Conservation (phyloP, 2,797 vertebrate species). For the Acropternis orthonyx region DNA sequence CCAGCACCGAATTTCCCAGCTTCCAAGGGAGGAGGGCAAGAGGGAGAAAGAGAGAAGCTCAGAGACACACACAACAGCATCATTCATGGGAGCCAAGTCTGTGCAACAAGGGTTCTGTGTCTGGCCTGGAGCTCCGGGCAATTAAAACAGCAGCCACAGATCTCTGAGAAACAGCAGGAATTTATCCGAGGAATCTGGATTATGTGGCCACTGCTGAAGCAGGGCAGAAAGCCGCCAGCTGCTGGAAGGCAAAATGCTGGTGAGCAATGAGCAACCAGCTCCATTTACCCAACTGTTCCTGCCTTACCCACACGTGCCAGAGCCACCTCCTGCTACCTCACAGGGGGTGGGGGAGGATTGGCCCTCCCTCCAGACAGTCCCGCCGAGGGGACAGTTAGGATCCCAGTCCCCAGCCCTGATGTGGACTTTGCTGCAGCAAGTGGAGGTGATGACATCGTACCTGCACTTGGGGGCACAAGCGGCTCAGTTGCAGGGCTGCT, state of each 20-base stretch:
- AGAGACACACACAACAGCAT: slow-evolving; percentile 52
- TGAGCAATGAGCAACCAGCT: not conserved
- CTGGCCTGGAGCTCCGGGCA: slow-evolving; percentile 21
- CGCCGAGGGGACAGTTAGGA: not conserved
- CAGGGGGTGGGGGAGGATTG: accelerated
- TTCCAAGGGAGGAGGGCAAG: slow-evolving; percentile 1
- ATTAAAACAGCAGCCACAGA: slow-evolving; percentile 46
- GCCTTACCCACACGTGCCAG: not conserved
- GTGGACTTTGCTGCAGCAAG: accelerated
- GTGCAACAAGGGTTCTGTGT: slow-evolving; percentile 66
- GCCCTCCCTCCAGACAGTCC: not conserved
- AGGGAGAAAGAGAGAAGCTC: slow-evolving; percentile 14
- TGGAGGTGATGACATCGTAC: not conserved
- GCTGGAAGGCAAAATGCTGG: not conserved
- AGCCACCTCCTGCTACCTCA: accelerated
- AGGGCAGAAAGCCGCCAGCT: slow-evolving; percentile 2
- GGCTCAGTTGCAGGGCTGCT: not conserved
- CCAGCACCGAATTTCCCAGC: not conserved
- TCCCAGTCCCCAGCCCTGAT: accelerated
- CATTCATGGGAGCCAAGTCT: slow-evolving; percentile 51
- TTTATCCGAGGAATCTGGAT: slow-evolving; percentile 57
- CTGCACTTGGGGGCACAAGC: not conserved
- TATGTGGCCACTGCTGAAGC: slow-evolving; percentile 40
- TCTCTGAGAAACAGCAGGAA: slow-evolving; percentile 47
- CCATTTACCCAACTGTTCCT: not conserved